phyloP scores from a whole-genome alignment of 2,888 invertebrate species.

The Xanthia icteritia region DNA sequence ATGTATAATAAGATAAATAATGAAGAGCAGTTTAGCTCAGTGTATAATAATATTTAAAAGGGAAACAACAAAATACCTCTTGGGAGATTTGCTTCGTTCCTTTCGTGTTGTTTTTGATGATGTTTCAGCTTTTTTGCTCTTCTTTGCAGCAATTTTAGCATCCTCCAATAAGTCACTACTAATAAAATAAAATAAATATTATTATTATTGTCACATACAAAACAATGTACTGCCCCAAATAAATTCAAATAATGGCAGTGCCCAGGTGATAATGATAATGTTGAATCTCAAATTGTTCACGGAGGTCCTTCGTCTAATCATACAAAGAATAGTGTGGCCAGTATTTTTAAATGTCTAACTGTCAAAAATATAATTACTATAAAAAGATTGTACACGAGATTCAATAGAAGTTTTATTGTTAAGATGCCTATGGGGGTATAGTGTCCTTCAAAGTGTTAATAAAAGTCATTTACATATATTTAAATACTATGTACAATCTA shows the following conservation, averaged over 20 bases:
- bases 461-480: too few species aligned
- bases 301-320: not conserved
- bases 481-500: too few species aligned
- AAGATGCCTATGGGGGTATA: too few species aligned
- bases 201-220: not conserved
- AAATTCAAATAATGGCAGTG: not conserved
- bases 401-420: too few species aligned
- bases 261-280: not conserved
- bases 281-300: not conserved
- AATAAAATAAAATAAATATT: not conserved
- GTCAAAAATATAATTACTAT: not conserved
- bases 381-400: too few species aligned
- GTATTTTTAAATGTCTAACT: not conserved
- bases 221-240: not conserved
- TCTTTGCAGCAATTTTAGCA: slow-evolving; percentile 74
- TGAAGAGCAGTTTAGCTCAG: too few species aligned
- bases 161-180: slow-evolving; percentile 72
- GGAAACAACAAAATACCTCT: slow-evolving; percentile 71
- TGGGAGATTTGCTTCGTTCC: slow-evolving; percentile 79
- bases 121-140: slow-evolving; percentile 74
- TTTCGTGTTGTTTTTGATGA: slow-evolving; percentile 75
- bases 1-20: not conserved
- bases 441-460: too few species aligned
- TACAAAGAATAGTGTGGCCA: not conserved
- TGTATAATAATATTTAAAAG: not conserved